A percentile compares a stretch with the other conserved stretches of the same genome.
Conservation (phyloP, 2,888 invertebrate species). For the Pherbina coryleti region DNA sequence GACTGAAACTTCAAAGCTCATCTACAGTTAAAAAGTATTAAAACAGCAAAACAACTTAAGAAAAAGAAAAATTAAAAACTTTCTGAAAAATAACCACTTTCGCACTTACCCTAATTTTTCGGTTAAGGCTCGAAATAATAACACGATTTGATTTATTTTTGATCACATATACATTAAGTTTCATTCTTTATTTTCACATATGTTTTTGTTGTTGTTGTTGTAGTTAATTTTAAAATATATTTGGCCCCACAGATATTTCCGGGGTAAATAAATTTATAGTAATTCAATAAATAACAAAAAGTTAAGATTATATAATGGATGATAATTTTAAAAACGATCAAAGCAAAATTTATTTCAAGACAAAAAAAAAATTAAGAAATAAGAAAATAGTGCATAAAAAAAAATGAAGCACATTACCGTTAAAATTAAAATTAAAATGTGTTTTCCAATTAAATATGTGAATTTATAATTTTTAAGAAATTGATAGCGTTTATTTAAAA, state of each 20-base stretch:
- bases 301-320: slow-evolving; percentile 1
- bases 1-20: too few relatives aligned
- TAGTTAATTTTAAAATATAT: slow-evolving; percentile 7
- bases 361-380: neutral
- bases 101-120: too few relatives aligned
- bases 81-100: too few relatives aligned
- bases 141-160: slow-evolving; percentile 48
- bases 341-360: neutral
- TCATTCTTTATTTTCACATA: slow-evolving; percentile 64
- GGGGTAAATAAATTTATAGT: slow-evolving; percentile 11
- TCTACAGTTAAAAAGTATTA: too few relatives aligned
- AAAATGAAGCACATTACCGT: neutral
- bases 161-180: slow-evolving; percentile 67
- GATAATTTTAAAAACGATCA: neutral
- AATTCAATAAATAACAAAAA: slow-evolving; percentile 52
- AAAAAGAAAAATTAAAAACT: too few relatives aligned
- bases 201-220: slow-evolving; percentile 47
- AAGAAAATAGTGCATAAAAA: neutral
- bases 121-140: neutral
- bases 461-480: neutral
- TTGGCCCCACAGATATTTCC: neutral
- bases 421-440: neutral
- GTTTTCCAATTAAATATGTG: neutral
- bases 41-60: too few relatives aligned
- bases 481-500: slow-evolving; percentile 2